A percentile compares a stretch with the other conserved stretches of the same genome.
Evolutionary conservation across 2,113 vertebrate species (phyloP).

Genomic region (Nansenia antarctica): DNA sequence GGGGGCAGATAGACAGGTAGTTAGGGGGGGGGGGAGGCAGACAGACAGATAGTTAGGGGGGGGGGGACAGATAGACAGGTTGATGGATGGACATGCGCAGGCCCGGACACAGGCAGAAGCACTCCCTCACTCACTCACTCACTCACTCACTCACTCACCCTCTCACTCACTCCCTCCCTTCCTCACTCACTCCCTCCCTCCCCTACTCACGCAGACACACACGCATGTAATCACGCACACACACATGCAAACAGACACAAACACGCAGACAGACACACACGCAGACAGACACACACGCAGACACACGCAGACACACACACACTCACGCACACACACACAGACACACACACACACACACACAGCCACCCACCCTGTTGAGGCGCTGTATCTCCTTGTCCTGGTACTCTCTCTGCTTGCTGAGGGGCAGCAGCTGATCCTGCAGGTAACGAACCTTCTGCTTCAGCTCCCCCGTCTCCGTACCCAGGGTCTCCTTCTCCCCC

Average conservation of each 20-base stretch:
- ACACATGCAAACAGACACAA: no score
- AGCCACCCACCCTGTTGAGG: conserved; percentile 85
- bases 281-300: conserved; percentile 1
- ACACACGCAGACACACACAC: neutral
- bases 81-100: no score
- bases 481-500: conserved; percentile 90
- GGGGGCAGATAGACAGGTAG: no score
- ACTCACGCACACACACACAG: neutral
- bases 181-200: no score
- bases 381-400: conserved; percentile 97
- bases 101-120: no score
- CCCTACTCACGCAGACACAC: no score
- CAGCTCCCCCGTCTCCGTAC: conserved; percentile 85
- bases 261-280: neutral
- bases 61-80: conserved; percentile 23
- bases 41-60: no score
- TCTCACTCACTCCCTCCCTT: no score
- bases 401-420: conserved; percentile 91
- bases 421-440: conserved; percentile 89
- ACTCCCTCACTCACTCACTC: no score
- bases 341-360: conserved; percentile 10
- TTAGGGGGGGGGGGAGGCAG: no score
- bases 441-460: conserved; percentile 90
- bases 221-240: no score
- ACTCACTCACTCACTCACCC: no score